Percentiles rank a stretch among this genome's conserved stretches.
Conservation (phyloP, 2,888 invertebrate genomes). For the Himalopsyche anomala region DNA sequence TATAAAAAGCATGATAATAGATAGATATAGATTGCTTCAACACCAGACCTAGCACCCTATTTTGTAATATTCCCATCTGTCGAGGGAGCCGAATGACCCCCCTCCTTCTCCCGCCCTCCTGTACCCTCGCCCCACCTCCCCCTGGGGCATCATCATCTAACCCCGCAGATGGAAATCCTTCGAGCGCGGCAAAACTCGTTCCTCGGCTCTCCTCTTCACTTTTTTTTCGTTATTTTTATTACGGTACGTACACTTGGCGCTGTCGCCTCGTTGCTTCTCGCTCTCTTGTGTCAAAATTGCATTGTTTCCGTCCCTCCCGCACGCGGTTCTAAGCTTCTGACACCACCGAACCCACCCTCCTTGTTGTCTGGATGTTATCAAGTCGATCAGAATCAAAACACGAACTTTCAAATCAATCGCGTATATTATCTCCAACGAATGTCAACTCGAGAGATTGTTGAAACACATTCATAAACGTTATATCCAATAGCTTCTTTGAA, state of each 20-base stretch:
- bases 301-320: conserved; percentile 45
- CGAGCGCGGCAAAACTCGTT: conserved; percentile 64
- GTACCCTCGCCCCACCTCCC: conserved; percentile 69
- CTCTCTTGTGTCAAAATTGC: background rate
- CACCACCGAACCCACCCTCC: background rate
- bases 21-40: conserved; percentile 6
- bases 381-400: background rate
- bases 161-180: conserved; percentile 65
- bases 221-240: conserved; percentile 67
- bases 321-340: conserved; percentile 50
- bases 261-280: background rate
- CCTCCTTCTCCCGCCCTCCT: conserved; percentile 67
- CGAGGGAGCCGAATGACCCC: conserved; percentile 52
- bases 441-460: too few relatives aligned
- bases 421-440: too few relatives aligned
- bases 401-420: background rate
- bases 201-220: conserved; percentile 59
- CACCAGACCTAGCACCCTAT: conserved; percentile 21
- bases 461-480: too few relatives aligned
- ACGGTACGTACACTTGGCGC: conserved; percentile 36
- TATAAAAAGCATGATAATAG: too few relatives aligned
- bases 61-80: conserved; percentile 53
- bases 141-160: conserved; percentile 60
- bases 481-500: too few relatives aligned
- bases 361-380: conserved; percentile 7